Evolutionary conservation across 2,888 invertebrate species (phyloP), one percentile per base, ranked within the genome.

Genomic region (Leptopilina drosophilae): DNA sequence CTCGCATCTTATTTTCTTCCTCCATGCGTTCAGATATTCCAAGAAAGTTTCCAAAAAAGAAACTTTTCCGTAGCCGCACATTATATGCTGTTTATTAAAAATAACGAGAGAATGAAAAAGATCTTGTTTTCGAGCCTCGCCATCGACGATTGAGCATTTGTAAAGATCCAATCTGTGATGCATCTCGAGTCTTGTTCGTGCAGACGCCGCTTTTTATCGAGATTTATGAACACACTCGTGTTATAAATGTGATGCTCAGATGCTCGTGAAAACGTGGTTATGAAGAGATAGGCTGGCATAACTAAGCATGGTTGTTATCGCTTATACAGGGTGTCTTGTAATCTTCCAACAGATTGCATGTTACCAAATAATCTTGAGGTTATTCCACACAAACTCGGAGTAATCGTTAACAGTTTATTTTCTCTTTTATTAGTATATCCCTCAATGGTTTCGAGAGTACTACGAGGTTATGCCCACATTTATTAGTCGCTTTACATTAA

Each of bases 1-100:
- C 49, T 49, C 82, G 80, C 80, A 80, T 80, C 78, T 82, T 82
- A 75, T 76, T 64, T 73, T 65, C 82, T 77, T 40, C 80, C 76
- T 56, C 53, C 73, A 56, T 33, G 40, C 56, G 73, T 56, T n/a
- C n/a, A 56, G 7, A 53, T 56, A 59, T 59, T 40, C 73, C 33
- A 56, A 56, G 33, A 33, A 14, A 56, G 33, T 56, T n/a, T 26
- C n/a, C 20, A 20, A 20, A 1, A 20, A 20, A 20, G 20, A n/a
- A n/a, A n/a, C n/a, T n/a, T 20, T 20, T 20, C 69, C 40, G n/a
- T n/a, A 9, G 33, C 56, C 14, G 53, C 73, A 73, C 73, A 56
- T 33, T 56, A 20, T 20, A 20, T 33, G 33, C 33, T 62, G 20
- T 62, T 73, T 40, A 73, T 73, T 73, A 73, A 73, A 73, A 73